phyloP scores from a whole-genome alignment of 2,797 vertebrate genomes.

The Eremophila alpestris region DNA sequence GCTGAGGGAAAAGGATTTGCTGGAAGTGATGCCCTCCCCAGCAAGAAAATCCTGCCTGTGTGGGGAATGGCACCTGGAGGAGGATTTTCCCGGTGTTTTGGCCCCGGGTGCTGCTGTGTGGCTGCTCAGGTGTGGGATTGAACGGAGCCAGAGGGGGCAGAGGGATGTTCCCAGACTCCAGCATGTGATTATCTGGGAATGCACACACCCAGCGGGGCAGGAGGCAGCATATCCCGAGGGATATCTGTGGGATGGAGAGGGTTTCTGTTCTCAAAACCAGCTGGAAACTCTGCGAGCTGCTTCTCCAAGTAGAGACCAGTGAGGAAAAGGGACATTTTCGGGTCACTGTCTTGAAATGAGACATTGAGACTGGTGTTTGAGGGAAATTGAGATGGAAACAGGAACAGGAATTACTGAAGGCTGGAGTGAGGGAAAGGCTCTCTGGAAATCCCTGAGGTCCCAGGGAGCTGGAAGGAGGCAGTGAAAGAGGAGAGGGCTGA shows the following conservation, averaged over 20 bases:
- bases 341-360: background rate
- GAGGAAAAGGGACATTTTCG: background rate
- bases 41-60: background rate
- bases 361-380: background rate
- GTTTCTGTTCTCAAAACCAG: fast-evolving
- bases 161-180: background rate
- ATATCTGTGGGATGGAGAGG: fast-evolving
- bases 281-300: fast-evolving
- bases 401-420: background rate
- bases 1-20: background rate
- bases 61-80: background rate
- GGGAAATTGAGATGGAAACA: background rate
- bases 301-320: background rate
- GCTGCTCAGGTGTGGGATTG: background rate
- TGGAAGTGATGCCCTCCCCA: background rate
- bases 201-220: background rate
- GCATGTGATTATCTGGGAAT: fast-evolving
- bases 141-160: background rate
- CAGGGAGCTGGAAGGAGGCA: background rate
- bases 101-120: background rate
- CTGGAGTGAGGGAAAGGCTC: background rate
- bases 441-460: background rate
- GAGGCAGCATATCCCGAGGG: fast-evolving
- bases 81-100: background rate
- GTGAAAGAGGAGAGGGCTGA: background rate